A percentile compares a stretch with the other conserved stretches of the same genome.
phyloP scores from a whole-genome alignment of 1,140 invertebrate genomes.

The Archegozetes longisetosus region DNA sequence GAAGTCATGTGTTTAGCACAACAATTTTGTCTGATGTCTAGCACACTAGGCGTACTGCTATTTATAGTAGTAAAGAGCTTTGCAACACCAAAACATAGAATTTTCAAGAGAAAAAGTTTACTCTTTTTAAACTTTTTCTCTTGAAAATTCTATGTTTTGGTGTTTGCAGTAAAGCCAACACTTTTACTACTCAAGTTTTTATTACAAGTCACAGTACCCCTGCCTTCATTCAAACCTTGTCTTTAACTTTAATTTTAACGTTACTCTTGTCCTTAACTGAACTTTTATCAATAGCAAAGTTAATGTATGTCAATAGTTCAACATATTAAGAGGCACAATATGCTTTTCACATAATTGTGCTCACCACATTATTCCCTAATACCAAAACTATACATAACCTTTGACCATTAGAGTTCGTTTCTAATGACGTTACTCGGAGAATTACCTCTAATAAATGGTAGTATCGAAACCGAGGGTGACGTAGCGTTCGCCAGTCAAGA shows the following conservation, averaged over 20 bases:
- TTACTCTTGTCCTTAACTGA: no score
- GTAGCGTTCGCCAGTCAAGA: background rate
- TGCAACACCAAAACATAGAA: slow-evolving; percentile 26
- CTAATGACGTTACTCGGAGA: background rate
- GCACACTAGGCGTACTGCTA: no score
- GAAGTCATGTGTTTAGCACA: no score
- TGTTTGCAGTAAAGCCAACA: no score
- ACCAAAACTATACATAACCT: no score
- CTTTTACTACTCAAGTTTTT: background rate
- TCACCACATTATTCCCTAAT: background rate
- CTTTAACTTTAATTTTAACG: background rate
- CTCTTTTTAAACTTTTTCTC: background rate
- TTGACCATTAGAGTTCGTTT: background rate
- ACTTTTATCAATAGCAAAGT: no score
- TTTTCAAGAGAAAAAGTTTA: background rate
- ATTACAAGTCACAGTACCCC: background rate
- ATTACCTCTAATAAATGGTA: background rate
- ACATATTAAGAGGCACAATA: no score
- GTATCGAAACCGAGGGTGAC: background rate
- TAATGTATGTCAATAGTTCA: no score
- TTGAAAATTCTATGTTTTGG: background rate
- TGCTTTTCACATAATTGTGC: no score
- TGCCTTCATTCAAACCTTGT: background rate
- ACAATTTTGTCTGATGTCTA: no score
- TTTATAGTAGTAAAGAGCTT: slow-evolving; percentile 23